Conservation (phyloP, 1,140 invertebrate genomes). For the Contarinia nasturtii region DNA sequence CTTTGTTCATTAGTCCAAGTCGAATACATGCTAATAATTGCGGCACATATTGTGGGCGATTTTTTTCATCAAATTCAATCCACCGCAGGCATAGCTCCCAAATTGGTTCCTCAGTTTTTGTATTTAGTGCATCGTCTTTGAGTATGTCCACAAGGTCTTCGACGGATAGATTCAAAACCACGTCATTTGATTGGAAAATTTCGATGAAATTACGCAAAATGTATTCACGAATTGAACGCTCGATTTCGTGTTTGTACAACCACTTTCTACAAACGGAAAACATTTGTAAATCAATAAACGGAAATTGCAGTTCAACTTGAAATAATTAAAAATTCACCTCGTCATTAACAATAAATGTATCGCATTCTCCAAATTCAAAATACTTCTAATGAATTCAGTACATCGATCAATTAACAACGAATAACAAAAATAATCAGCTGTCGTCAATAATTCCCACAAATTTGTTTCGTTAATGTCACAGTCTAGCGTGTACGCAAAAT, state of each 20-base stretch:
- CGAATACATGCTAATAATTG: slow-evolving; percentile 61
- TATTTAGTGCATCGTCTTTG: slow-evolving; percentile 55
- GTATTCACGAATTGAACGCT: slow-evolving; percentile 43
- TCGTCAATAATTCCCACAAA: slow-evolving; percentile 52
- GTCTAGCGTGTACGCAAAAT: slow-evolving; percentile 63
- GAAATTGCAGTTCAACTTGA: too few relatives aligned
- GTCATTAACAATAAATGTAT: slow-evolving; percentile 67
- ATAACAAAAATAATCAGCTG: slow-evolving; percentile 63
- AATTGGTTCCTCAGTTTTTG: slow-evolving; percentile 33
- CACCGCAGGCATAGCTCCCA: slow-evolving; percentile 35
- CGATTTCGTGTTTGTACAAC: slow-evolving; percentile 31
- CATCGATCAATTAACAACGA: slow-evolving; percentile 56
- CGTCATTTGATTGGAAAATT: slow-evolving; percentile 43
- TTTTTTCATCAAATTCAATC: slow-evolving; percentile 38
- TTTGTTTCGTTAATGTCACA: slow-evolving; percentile 50
- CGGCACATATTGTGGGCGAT: slow-evolving; percentile 41
- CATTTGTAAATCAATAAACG: slow-evolving; percentile 6
- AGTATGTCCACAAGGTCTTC: slow-evolving; percentile 50
- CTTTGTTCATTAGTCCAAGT: slow-evolving; percentile 65
- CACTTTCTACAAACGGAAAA: not conserved
- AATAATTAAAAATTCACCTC: slow-evolving; percentile 21
- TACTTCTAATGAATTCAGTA: slow-evolving; percentile 45
- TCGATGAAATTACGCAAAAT: slow-evolving; percentile 54
- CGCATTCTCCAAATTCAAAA: slow-evolving; percentile 51
- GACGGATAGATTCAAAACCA: slow-evolving; percentile 46